These are phyloP conservation scores for Nylanderia fulva DNA, from an alignment of 1,140 invertebrate genomes.

Conservation along the genomic window DNA sequence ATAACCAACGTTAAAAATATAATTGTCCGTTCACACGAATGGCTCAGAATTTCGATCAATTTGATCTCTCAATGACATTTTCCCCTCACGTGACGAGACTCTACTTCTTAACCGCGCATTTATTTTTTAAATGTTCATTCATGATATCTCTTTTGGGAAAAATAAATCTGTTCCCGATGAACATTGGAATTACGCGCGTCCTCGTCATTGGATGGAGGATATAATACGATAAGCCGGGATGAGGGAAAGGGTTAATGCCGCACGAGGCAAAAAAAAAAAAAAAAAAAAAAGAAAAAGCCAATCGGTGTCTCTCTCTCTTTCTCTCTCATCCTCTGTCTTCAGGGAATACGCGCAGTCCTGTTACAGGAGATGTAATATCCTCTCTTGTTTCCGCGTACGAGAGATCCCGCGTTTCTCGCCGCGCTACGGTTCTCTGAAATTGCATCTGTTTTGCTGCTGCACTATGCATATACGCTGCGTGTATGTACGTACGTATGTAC, in stretches of 20 bases:
- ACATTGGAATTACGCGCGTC: conserved; percentile 7
- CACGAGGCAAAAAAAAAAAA: conserved; percentile 29
- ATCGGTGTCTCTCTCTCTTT: conserved; percentile 28
- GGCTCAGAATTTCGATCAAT: not conserved
- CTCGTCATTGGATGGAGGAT: not conserved
- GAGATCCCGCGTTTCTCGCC: conserved; percentile 29
- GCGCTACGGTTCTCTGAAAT: conserved; percentile 43
- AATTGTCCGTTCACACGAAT: too few relatives aligned
- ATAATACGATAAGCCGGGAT: too few relatives aligned
- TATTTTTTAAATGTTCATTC: conserved; percentile 28
- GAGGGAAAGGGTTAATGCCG: conserved; percentile 14
- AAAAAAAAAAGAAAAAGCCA: conserved; percentile 38
- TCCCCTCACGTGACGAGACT: not conserved
- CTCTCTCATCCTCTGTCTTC: too few relatives aligned
- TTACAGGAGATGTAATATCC: not conserved
- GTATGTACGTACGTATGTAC: too few relatives aligned
- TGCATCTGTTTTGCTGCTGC: conserved; percentile 38
- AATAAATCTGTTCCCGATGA: conserved; percentile 9
- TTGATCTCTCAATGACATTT: conserved; percentile 12
- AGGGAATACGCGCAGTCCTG: not conserved
- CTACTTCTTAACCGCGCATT: conserved; percentile 13
- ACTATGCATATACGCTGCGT: conserved; percentile 25
- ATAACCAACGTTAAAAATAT: too few relatives aligned
- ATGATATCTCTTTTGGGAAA: conserved; percentile 14
- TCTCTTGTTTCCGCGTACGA: conserved; percentile 43